Evolutionary conservation across 2,888 invertebrate species (phyloP).

Genomic region (Eledona agricola): DNA sequence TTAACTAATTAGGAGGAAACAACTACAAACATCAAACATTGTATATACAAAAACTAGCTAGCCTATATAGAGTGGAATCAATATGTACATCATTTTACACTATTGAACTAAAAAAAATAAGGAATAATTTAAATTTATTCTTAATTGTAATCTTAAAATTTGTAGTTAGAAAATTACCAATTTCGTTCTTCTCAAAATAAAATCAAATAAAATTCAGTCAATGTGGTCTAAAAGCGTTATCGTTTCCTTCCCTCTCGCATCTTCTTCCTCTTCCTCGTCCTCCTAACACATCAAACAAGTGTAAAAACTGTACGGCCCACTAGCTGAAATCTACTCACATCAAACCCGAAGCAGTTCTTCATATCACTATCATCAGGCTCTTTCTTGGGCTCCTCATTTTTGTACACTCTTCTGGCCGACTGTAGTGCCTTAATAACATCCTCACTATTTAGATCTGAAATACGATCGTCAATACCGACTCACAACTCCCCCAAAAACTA

Average conservation of each 20-base stretch:
- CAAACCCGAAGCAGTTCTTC: constrained; percentile 85
- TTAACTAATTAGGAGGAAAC: constrained; percentile 17
- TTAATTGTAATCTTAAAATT: constrained; percentile 12
- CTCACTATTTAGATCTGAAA: constrained; percentile 62
- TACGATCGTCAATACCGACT: constrained; percentile 40
- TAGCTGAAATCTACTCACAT: too few species aligned
- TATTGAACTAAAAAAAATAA: constrained; percentile 13
- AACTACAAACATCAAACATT: constrained; percentile 18
- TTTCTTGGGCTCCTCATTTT: constrained; percentile 49
- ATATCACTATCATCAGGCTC: constrained; percentile 66
- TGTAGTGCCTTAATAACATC: constrained; percentile 62
- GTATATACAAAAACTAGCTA: constrained; percentile 27
- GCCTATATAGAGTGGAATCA: constrained; percentile 20
- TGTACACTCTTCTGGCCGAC: constrained; percentile 56
- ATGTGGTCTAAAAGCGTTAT: constrained; percentile 57
- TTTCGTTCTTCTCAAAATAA: constrained; percentile 4
- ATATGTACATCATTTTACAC: constrained; percentile 31
- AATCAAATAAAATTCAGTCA: constrained; percentile 46
- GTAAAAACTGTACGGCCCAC: constrained; percentile 17
- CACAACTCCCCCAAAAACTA: not conserved
- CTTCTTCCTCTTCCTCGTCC: constrained; percentile 61
- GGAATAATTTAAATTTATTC: constrained; percentile 21
- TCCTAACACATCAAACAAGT: constrained; percentile 34
- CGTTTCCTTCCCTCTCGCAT: constrained; percentile 53
- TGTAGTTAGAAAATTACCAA: constrained; percentile 2